These are phyloP conservation scores for Acanthaster planci DNA, from an alignment of 35 echinoderm and acorn worm genomes.

Conservation along the genomic window DNA sequence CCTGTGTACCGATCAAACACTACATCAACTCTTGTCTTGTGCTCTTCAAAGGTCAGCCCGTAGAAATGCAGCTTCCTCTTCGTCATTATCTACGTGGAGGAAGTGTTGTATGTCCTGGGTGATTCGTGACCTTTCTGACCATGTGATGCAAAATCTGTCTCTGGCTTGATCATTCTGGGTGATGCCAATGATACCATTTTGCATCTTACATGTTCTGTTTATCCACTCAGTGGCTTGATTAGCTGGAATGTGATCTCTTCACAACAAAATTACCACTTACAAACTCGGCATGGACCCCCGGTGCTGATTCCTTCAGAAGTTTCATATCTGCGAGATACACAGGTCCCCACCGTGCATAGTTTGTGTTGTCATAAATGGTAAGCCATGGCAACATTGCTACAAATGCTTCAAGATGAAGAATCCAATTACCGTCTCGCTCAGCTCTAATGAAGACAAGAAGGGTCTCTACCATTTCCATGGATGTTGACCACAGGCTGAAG, in stretches of 20 bases:
- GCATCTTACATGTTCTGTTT: background rate
- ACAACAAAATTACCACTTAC: background rate
- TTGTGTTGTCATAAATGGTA: constrained; percentile 38
- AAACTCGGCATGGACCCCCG: background rate
- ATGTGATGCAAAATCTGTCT: background rate
- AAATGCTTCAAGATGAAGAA: no score
- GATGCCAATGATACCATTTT: background rate
- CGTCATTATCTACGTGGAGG: background rate
- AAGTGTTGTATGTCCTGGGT: background rate
- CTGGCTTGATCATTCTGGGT: constrained; percentile 22
- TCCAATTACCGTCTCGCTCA: no score
- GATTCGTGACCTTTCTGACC: background rate
- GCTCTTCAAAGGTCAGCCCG: background rate
- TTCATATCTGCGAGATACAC: constrained; percentile 54
- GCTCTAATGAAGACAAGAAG: no score
- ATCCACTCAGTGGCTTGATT: constrained; percentile 23
- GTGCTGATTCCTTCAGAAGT: no score
- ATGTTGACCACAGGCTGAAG: no score
- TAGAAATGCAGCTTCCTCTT: background rate
- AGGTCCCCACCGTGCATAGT: constrained; percentile 46
- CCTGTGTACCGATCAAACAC: background rate
- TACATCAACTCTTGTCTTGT: background rate
- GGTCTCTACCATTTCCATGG: no score
- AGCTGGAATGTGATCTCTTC: background rate
- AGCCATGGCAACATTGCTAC: constrained; percentile 36